These are phyloP conservation scores for Ischnura elegans DNA, from an alignment of 2,888 invertebrate species.

Conservation along the genomic window DNA sequence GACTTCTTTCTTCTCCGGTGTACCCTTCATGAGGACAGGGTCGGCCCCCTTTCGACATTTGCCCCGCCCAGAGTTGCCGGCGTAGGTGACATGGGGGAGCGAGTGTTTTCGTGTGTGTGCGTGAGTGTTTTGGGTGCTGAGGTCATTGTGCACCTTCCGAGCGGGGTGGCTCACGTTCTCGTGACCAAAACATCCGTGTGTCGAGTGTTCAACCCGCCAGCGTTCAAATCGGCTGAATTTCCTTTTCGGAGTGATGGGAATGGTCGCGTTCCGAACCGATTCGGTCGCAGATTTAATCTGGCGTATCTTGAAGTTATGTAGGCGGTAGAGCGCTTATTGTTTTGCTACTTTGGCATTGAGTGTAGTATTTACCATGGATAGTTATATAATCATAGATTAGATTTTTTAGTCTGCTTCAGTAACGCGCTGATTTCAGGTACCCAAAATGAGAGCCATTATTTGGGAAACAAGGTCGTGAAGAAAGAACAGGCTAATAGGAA, in stretches of 20 bases:
- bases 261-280: neutral
- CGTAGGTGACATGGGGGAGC: neutral
- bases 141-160: neutral
- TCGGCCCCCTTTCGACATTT: neutral
- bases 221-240: neutral
- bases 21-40: neutral
- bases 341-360: too few relatives aligned
- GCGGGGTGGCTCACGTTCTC: neutral
- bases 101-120: neutral
- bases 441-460: too few relatives aligned
- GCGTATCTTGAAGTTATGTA: too few relatives aligned
- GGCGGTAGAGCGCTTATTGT: too few relatives aligned
- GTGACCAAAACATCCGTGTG: neutral
- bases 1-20: neutral
- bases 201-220: neutral
- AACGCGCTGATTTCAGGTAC: too few relatives aligned
- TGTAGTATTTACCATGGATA: too few relatives aligned
- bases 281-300: too few relatives aligned
- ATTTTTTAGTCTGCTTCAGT: too few relatives aligned
- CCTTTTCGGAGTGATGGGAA: neutral
- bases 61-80: neutral
- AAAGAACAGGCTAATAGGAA: too few relatives aligned
- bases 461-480: too few relatives aligned
- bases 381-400: too few relatives aligned
- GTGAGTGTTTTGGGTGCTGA: neutral